Percentiles rank a stretch among this genome's conserved stretches.
These are phyloP conservation scores for Meiosimyza platycephala DNA, from an alignment of 2,888 invertebrate species.

Conservation along the genomic window DNA sequence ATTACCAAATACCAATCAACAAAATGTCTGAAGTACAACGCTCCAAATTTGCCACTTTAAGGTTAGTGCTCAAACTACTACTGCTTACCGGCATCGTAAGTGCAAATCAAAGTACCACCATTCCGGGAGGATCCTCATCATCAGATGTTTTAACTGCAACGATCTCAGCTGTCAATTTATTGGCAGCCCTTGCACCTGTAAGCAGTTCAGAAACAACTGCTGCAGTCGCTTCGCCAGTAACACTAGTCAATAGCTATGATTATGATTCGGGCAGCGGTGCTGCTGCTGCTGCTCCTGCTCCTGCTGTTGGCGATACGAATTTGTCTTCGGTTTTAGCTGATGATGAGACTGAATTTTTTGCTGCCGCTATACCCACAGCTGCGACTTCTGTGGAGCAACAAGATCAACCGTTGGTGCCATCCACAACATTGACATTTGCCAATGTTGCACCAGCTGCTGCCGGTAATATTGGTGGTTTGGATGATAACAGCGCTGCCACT, in stretches of 20 bases:
- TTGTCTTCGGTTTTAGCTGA: slow-evolving; percentile 34
- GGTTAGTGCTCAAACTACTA: slow-evolving; percentile 54
- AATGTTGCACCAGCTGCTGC: slow-evolving; percentile 50
- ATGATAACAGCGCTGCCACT: slow-evolving; percentile 29
- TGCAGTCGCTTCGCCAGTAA: slow-evolving; percentile 1
- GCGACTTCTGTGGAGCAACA: slow-evolving; percentile 61
- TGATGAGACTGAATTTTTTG: slow-evolving; percentile 54
- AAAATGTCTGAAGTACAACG: slow-evolving; percentile 48
- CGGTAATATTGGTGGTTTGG: background rate
- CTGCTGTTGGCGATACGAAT: slow-evolving; percentile 28
- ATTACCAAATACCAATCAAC: slow-evolving; percentile 5
- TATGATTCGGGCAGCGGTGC: slow-evolving; percentile 26
- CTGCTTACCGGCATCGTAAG: slow-evolving; percentile 55
- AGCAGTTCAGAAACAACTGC: slow-evolving; percentile 12
- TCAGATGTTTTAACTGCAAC: slow-evolving; percentile 12
- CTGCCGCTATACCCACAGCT: slow-evolving; percentile 45
- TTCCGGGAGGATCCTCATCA: slow-evolving; percentile 39
- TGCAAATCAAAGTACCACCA: slow-evolving; percentile 49
- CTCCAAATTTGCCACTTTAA: slow-evolving; percentile 47
- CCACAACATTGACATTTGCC: slow-evolving; percentile 59
- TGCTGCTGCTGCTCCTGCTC: slow-evolving; percentile 11
- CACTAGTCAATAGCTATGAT: slow-evolving; percentile 41
- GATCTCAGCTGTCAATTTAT: slow-evolving; percentile 16
- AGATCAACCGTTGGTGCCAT: slow-evolving; percentile 59
- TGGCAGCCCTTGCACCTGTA: background rate